Conservation (phyloP, 2,797 vertebrate genomes). For the Hydrolagus colliei region DNA sequence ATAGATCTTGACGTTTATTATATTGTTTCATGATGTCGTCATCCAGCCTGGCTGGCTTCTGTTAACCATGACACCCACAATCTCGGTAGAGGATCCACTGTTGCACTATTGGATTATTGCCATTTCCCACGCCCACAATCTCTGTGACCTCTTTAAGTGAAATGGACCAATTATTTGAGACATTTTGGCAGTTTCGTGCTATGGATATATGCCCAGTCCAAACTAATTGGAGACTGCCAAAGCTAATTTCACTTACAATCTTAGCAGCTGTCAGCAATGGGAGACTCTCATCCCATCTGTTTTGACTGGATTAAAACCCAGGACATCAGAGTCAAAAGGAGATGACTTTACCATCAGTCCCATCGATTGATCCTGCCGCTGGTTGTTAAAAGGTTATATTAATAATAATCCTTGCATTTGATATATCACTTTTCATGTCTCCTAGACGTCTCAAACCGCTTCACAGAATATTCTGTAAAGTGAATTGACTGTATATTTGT, state of each 20-base stretch:
- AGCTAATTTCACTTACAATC: conserved; percentile 29
- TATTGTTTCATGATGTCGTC: neutral
- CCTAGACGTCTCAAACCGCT: too few relatives aligned
- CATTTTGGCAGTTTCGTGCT: conserved; percentile 14
- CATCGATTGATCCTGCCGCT: neutral
- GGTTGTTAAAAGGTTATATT: conserved; percentile 3
- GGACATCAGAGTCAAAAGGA: neutral
- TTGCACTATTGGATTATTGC: neutral
- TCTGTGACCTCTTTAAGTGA: neutral
- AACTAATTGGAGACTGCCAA: conserved; percentile 24
- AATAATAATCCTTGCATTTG: too few relatives aligned
- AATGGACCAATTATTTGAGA: conserved; percentile 12
- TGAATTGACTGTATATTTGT: too few relatives aligned
- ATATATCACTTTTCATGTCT: too few relatives aligned
- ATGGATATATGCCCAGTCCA: neutral
- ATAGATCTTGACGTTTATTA: too few relatives aligned
- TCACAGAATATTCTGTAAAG: too few relatives aligned
- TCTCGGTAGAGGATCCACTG: neutral
- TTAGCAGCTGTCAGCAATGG: conserved; percentile 20
- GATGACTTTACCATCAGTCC: neutral
- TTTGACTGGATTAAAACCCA: conserved; percentile 19
- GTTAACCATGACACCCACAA: neutral
- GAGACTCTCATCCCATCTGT: conserved; percentile 18
- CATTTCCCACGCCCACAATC: neutral
- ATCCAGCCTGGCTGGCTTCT: too few relatives aligned